Conservation (phyloP, 2,888 invertebrate species). For the Plagodis pulveraria region DNA sequence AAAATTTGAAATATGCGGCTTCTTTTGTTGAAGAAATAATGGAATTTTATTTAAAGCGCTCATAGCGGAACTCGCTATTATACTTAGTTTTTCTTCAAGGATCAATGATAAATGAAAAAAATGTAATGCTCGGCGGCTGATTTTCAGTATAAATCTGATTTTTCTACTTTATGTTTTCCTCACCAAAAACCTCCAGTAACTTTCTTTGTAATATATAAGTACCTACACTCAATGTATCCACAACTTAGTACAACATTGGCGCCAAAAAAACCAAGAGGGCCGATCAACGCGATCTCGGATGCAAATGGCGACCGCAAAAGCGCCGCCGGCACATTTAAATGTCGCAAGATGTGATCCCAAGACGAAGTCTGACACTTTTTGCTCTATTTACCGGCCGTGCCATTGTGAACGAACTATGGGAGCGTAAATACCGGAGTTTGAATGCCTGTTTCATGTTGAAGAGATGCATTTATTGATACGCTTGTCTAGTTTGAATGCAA, state of each 20-base stretch:
- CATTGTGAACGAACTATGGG: slow-evolving; percentile 53
- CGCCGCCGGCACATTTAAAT: slow-evolving; percentile 79
- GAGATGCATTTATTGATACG: slow-evolving; percentile 27
- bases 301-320: slow-evolving; percentile 78
- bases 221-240: slow-evolving; percentile 38
- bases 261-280: slow-evolving; percentile 71
- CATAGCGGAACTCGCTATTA: too few species aligned
- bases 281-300: slow-evolving; percentile 76
- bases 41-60: too few species aligned
- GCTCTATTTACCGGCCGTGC: slow-evolving; percentile 70
- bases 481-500: slow-evolving; percentile 14
- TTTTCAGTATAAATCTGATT: too few species aligned
- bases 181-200: too few species aligned
- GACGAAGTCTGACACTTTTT: slow-evolving; percentile 60
- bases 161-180: too few species aligned
- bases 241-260: slow-evolving; percentile 48
- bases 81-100: too few species aligned
- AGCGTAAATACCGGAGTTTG: slow-evolving; percentile 41
- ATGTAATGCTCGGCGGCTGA: too few species aligned
- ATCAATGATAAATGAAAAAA: too few species aligned
- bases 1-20: too few species aligned
- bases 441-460: slow-evolving; percentile 27
- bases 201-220: too few species aligned
- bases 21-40: too few species aligned
- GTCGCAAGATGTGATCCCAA: slow-evolving; percentile 59